These are phyloP conservation scores for Antechinus flavipes DNA, from an alignment of 2,113 vertebrate species.

Conservation along the genomic window DNA sequence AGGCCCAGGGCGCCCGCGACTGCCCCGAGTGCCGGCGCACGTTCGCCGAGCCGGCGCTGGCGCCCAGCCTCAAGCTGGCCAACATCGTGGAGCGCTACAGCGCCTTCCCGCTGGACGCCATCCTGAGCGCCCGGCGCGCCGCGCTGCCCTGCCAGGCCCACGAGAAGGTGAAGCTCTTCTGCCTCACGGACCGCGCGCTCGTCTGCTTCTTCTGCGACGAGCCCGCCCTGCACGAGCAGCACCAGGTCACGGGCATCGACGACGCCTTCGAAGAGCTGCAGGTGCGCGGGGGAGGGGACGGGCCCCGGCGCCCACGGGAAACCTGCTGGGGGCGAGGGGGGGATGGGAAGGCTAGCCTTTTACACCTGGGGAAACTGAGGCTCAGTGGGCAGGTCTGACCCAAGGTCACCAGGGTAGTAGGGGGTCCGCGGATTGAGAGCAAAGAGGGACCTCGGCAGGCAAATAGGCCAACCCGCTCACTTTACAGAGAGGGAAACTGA, in stretches of 20 bases:
- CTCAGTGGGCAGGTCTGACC: background rate
- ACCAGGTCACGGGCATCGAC: conserved; percentile 97
- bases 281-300: conserved; percentile 80
- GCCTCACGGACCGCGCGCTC: conserved; percentile 94
- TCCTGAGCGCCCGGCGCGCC: conserved; percentile 94
- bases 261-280: conserved; percentile 98
- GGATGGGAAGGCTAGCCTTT: no score
- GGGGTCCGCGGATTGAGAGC: conserved; percentile 20
- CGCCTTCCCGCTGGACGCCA: conserved; percentile 96
- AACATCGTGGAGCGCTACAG: conserved; percentile 99
- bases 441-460: background rate
- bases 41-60: conserved; percentile 93
- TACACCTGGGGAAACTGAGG: background rate
- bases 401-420: background rate
- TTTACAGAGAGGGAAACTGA: conserved; percentile 34
- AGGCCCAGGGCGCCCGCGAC: conserved; percentile 91
- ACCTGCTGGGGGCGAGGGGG: conserved; percentile 2
- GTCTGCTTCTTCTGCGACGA: conserved; percentile 99
- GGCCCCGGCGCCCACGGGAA: background rate
- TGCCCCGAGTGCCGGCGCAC: conserved; percentile 97
- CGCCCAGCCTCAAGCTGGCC: conserved; percentile 97
- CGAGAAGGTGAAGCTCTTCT: conserved; percentile 99
- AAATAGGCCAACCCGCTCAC: background rate
- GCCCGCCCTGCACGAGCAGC: conserved; percentile 95
- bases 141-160: conserved; percentile 97